Conservation (phyloP, 2,797 vertebrate species). For the Poecile montanus region DNA sequence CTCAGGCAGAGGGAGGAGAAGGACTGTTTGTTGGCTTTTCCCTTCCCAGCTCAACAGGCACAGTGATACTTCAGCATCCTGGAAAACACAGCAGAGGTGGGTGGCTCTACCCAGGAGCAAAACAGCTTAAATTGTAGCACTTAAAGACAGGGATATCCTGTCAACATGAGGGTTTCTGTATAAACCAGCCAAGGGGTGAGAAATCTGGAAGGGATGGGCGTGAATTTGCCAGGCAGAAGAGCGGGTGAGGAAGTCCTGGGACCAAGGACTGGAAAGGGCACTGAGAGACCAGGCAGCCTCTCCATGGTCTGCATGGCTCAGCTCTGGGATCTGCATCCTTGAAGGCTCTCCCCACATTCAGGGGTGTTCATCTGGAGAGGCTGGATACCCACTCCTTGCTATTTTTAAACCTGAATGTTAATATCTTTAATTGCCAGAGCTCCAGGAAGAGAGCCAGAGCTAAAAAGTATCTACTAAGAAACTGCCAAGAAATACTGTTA, state of each 20-base stretch:
- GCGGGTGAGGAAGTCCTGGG: not conserved
- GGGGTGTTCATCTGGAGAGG: not conserved
- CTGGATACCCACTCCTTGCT: slow-evolving; percentile 19
- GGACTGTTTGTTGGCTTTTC: slow-evolving; percentile 9
- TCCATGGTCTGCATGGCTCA: not conserved
- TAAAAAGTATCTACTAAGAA: slow-evolving; percentile 53
- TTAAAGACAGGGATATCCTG: not conserved
- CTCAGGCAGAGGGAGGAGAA: slow-evolving; percentile 20
- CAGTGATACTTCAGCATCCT: not conserved
- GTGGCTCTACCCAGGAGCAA: not conserved
- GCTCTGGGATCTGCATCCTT: not conserved
- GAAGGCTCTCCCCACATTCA: not conserved
- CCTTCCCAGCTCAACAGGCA: not conserved
- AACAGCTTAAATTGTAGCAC: not conserved
- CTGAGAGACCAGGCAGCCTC: not conserved
- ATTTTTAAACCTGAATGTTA: slow-evolving; percentile 45
- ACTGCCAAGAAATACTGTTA: slow-evolving; percentile 58
- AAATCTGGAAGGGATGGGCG: not conserved
- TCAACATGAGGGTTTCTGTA: not conserved
- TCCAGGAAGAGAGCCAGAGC: slow-evolving; percentile 48
- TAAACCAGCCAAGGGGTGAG: not conserved
- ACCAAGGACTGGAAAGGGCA: not conserved
- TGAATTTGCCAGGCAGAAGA: not conserved
- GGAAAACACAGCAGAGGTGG: not conserved
- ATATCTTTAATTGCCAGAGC: slow-evolving; percentile 50